Base-by-base conservation (phyloP, 1,140 invertebrate species). In the Drosophila dunni region DNA sequence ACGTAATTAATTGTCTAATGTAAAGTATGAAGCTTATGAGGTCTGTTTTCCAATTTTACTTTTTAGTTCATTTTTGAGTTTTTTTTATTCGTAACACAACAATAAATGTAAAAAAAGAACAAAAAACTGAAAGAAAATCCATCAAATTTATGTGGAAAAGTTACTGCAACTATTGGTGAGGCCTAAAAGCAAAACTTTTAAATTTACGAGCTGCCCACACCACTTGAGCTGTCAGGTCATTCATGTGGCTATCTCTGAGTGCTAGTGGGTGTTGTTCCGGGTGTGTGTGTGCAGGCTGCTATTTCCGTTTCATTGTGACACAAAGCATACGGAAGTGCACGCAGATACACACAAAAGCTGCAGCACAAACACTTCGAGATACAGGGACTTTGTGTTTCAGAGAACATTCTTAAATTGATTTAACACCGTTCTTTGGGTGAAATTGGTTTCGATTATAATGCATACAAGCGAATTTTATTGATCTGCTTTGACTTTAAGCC, bases 1-100 rank as follows among this genome's bases (percentile, higher is more conserved):
- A 72, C 71, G 54, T 82, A 88, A 85, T 83, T 77, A 69, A 62
- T 56, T 58, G 48, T 75, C 24, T 78, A 60, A 75, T 89, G 84
- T 82, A 81, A 88, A 79, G 61, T 88, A 79, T 66, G 68, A 86
- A 82, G 79, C 83, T 71, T 68, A 74, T 71, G 84, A 89, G 83
- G 84, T 83, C 84, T 88, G 76, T 80, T 88, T 83, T 73, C 48
- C 64, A 75, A 58, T 64, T 79, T 75, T 60, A 48, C 34, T 50
- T 69, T 75, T 77, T 66, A 72, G 71, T 83, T 66, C 53, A 71
- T 68, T 56, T 77, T 46, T 79, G 81, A 79, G 67, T 74, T 68
- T 40, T 79, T 79, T 46, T 68, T 48, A 29, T 82, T 29, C 24
- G 66, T 69, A 64, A 88, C 76, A 88, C 81, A 75, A 79, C 62